phyloP scores from a whole-genome alignment of 1,140 invertebrate species.

The Temnothorax longispinosus region DNA sequence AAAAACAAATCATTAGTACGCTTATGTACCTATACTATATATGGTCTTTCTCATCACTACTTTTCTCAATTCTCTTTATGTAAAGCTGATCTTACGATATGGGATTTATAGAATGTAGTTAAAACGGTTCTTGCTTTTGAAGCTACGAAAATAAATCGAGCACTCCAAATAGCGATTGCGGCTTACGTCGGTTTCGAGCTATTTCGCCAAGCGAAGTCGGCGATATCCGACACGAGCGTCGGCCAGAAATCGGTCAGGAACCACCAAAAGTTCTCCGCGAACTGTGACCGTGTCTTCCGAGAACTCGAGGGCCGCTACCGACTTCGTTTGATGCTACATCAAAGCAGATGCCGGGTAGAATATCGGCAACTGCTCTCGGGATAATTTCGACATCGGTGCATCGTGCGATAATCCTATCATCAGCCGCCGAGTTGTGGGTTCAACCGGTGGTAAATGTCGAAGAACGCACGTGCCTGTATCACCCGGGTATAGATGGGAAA shows the following conservation, averaged over 20 bases:
- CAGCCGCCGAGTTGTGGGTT: conserved; percentile 25
- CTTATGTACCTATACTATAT: no score
- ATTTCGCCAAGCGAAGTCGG: conserved; percentile 30
- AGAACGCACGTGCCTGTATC: conserved; percentile 31
- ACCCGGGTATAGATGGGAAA: conserved; percentile 1
- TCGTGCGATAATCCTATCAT: conserved; percentile 54
- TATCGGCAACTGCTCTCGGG: conserved; percentile 26
- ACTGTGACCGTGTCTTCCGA: conserved; percentile 59
- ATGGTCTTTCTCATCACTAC: neutral
- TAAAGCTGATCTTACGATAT: conserved; percentile 8
- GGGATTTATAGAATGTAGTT: conserved; percentile 20
- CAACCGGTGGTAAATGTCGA: conserved; percentile 39
- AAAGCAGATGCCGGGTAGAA: conserved; percentile 18
- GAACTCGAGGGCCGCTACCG: conserved; percentile 44
- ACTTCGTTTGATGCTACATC: conserved; percentile 39
- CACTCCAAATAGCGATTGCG: conserved; percentile 69
- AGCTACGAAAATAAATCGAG: conserved; percentile 70
- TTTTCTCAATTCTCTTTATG: neutral
- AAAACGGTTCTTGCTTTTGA: conserved; percentile 21
- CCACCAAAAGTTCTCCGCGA: conserved; percentile 58
- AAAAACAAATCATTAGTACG: neutral
- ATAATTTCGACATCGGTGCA: conserved; percentile 50
- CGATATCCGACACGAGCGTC: conserved; percentile 29
- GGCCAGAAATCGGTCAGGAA: conserved; percentile 25
- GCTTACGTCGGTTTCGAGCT: conserved; percentile 59